These are phyloP conservation scores for Leptocoma aspasia DNA, from an alignment of 2,113 vertebrate genomes.

Conservation along the genomic window DNA sequence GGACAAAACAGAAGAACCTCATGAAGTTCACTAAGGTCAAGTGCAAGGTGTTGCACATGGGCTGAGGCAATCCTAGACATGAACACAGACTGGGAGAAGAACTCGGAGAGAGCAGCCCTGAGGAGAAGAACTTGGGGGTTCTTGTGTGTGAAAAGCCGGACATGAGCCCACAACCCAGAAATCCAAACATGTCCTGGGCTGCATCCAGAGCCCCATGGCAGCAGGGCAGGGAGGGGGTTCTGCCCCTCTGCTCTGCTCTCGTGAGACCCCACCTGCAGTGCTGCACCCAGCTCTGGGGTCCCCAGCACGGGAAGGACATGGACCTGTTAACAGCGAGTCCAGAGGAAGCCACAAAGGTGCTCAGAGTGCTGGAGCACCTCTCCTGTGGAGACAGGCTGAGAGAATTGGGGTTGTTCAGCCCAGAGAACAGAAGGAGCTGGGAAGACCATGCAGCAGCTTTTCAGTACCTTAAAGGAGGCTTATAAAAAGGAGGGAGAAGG, in stretches of 20 bases:
- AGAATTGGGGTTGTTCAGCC: not conserved
- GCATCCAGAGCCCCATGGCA: not conserved
- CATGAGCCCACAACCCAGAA: not conserved
- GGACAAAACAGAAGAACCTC: too few species aligned
- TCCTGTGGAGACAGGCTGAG: not conserved
- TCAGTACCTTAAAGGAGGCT: not conserved
- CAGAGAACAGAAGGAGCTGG: not conserved
- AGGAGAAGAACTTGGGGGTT: accelerated
- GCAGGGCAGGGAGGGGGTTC: not conserved
- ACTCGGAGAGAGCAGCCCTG: not conserved
- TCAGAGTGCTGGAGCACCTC: not conserved
- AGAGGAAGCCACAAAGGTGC: not conserved
- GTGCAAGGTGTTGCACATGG: not conserved
- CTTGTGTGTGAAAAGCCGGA: accelerated
- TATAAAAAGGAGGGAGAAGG: not conserved
- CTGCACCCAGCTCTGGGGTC: not conserved
- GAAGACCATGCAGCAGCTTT: not conserved
- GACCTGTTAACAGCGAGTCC: not conserved
- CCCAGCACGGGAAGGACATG: accelerated
- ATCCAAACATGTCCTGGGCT: not conserved
- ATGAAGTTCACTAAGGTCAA: not conserved
- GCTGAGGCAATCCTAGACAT: not conserved
- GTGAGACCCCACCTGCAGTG: not conserved
- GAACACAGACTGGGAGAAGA: not conserved
- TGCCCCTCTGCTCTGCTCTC: not conserved